phyloP scores from a whole-genome alignment of 2,888 invertebrate species.

The Xylota segnis region DNA sequence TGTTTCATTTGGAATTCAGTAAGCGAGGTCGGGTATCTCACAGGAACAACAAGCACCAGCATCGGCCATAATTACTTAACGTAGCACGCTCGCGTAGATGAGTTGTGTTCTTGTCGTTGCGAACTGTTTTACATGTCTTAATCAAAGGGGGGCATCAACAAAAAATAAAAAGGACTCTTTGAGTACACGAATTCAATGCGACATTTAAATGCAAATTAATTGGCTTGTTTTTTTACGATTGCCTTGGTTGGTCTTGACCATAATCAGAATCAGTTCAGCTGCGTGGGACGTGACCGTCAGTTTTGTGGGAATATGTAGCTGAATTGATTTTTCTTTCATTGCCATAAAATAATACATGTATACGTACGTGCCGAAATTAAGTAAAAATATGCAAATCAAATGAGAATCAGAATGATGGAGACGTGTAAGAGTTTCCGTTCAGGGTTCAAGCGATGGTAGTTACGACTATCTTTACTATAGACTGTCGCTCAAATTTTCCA shows the following conservation, averaged over 20 bases:
- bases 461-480: too few relatives aligned
- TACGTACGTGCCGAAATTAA: neutral
- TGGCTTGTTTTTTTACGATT: slow-evolving; percentile 29
- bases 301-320: slow-evolving; percentile 11
- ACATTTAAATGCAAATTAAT: slow-evolving; percentile 65
- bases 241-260: slow-evolving; percentile 14
- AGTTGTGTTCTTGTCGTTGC: slow-evolving; percentile 45
- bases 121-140: slow-evolving; percentile 57
- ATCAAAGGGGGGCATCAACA: slow-evolving; percentile 16
- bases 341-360: neutral
- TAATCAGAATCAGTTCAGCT: slow-evolving; percentile 51
- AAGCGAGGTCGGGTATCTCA: slow-evolving; percentile 38
- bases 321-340: neutral
- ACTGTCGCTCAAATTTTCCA: too few relatives aligned
- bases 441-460: too few relatives aligned
- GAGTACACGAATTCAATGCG: slow-evolving; percentile 31
- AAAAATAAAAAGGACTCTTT: slow-evolving; percentile 34
- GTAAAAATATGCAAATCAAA: neutral
- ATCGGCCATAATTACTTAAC: slow-evolving; percentile 41
- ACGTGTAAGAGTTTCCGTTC: too few relatives aligned
- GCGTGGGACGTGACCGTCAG: slow-evolving; percentile 41
- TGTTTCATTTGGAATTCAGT: slow-evolving; percentile 66
- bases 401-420: too few relatives aligned
- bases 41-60: slow-evolving; percentile 13
- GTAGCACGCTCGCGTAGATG: slow-evolving; percentile 37